Evolutionary conservation across 2,888 invertebrate species (phyloP), one percentile per base, ranked within the genome.

Genomic region (Zhengitettix transpicula): DNA sequence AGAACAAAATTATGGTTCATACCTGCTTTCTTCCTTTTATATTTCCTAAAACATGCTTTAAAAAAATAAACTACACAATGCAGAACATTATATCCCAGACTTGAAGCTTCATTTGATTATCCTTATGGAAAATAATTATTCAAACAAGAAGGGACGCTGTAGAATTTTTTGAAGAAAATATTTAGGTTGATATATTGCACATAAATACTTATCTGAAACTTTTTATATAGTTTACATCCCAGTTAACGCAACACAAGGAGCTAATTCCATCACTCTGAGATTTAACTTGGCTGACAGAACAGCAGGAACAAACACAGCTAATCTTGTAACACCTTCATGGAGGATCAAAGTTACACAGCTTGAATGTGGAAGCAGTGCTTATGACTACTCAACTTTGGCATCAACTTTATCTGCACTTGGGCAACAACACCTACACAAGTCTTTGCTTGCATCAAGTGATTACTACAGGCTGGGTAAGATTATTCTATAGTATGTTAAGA

Each of bases 331-430:
- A 8, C 40, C 67, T 62, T 52, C 65, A 58, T 81, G 82, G 84
- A 78, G 79, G 67, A 74, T 83, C 64, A 78, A 80, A 64, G 77
- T 82, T 52, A 81, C 81, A 0, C 82, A 82, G 67, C 66, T 82
- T 40, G 82, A 82, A 69, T 83, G 80, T 69, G 77, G 75, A 75
- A 77, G 77, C 76, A 61, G 71, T 70, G 41, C 56, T 17, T 42
- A 57, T 16, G 53, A 60, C 54, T 55, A 42, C 14, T 52, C 47
- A 5, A 16, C 28, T 12, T 10, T 53, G 10, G 17, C 40, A 44
- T 16, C 53, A 5, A 42, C 58, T 8, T 40, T 56, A 8, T 28
- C 41, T 14, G 11, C 40, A 28, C 28, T 40, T 12, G 41, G 11
- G 7, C 40, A 55, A 16, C 55, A 55, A 15, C 28, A 14, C 40